Evolutionary conservation across 2,113 vertebrate species (phyloP).

Genomic region (Clarias magur): DNA sequence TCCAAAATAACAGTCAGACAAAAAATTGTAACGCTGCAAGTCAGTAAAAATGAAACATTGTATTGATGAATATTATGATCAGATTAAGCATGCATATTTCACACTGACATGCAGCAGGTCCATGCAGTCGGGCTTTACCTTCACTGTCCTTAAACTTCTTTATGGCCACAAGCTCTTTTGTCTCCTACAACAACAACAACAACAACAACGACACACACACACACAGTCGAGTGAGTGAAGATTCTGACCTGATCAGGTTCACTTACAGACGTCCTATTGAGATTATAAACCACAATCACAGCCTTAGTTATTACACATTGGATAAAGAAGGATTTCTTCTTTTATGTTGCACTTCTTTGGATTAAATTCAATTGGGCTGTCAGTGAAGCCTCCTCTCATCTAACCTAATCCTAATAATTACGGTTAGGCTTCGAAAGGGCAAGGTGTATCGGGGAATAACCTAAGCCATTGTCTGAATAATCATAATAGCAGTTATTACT

Average conservation of each 20-base stretch:
- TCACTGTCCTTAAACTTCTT: conserved; percentile 99
- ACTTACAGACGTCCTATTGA: neutral
- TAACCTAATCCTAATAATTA: conserved; percentile 25
- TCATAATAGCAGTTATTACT: conserved; percentile 21
- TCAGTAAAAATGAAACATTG: neutral
- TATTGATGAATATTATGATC: neutral
- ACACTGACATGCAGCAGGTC: neutral
- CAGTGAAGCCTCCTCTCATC: neutral
- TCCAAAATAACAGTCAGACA: neutral
- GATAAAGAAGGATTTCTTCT: neutral
- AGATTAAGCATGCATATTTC: neutral
- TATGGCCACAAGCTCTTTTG: conserved; percentile 99
- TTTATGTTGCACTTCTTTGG: neutral
- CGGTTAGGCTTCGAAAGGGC: neutral
- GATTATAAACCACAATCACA: neutral
- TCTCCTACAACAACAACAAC: conserved; percentile 78
- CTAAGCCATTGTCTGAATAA: neutral
- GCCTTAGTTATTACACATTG: conserved; percentile 5
- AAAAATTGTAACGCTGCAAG: neutral
- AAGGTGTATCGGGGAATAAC: conserved; percentile 6
- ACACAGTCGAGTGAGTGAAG: conserved; percentile 28
- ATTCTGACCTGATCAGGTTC: neutral
- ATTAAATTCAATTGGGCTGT: conserved; percentile 9
- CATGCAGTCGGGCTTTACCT: conserved; percentile 62
- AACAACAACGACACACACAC: conserved; percentile 16